Evolutionary conservation across 2,797 vertebrate species (phyloP).

Genomic region (Platyrinchus mystaceus): DNA sequence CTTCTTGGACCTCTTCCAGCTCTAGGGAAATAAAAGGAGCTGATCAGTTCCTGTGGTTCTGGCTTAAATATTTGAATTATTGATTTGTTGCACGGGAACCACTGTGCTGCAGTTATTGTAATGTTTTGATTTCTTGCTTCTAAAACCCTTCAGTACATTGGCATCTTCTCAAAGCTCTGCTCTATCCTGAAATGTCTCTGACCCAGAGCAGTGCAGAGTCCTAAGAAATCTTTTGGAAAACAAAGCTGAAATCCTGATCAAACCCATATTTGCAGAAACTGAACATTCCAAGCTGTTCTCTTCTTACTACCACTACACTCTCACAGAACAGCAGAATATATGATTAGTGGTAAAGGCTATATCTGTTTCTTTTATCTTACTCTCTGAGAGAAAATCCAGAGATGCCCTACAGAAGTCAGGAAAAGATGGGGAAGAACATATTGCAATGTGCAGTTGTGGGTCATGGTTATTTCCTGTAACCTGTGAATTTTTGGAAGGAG

Average conservation of each 20-base stretch:
- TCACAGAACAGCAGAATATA: neutral
- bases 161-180: neutral
- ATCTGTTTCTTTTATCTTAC: neutral
- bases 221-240: neutral
- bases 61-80: neutral
- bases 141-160: neutral
- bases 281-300: neutral
- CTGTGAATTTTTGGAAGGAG: neutral
- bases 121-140: neutral
- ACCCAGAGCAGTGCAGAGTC: neutral
- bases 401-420: neutral
- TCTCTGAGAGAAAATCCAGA: neutral
- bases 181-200: neutral
- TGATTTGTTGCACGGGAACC: neutral
- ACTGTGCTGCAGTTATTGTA: neutral
- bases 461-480: neutral
- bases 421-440: neutral
- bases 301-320: neutral
- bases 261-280: neutral
- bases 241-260: neutral
- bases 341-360: neutral
- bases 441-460: accelerated
- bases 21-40: neutral
- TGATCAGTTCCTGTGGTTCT: neutral
- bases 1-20: neutral